Conservation (phyloP, 2,113 vertebrate genomes). For the Chiloscyllium plagiosum region DNA sequence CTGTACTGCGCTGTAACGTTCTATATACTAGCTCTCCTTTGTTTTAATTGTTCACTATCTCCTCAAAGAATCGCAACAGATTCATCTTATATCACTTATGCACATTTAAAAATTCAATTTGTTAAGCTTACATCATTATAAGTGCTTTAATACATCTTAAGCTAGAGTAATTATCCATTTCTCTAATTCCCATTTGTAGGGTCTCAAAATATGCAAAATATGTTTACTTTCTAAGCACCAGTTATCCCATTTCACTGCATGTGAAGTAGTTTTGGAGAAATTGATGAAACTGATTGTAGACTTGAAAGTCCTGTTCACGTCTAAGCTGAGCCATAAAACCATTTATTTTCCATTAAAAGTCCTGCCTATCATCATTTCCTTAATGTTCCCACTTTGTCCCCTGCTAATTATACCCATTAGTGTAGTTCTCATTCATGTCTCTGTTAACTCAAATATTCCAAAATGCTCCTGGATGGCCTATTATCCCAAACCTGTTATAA, state of each 20-base stretch:
- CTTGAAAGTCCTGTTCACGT: not conserved
- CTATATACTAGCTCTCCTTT: no score
- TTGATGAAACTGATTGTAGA: not conserved
- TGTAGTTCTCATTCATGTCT: not conserved
- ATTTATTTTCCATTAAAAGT: not conserved
- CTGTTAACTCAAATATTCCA: not conserved
- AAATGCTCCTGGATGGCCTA: not conserved
- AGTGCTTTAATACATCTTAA: not conserved
- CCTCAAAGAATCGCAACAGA: no score
- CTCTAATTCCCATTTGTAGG: not conserved
- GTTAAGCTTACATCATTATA: not conserved
- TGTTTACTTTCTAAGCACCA: not conserved
- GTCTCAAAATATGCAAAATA: not conserved
- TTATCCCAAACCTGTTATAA: not conserved
- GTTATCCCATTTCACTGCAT: not conserved
- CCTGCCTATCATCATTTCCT: not conserved
- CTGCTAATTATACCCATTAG: not conserved
- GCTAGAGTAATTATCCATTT: not conserved
- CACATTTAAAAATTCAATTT: not conserved
- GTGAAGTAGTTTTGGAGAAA: not conserved
- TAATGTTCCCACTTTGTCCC: not conserved
- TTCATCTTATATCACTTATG: not conserved
- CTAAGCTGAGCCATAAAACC: not conserved
- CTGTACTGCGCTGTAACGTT: no score
- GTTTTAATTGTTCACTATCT: no score